Evolutionary conservation across 2,888 invertebrate species (phyloP).

Genomic region (Crematogaster levior): DNA sequence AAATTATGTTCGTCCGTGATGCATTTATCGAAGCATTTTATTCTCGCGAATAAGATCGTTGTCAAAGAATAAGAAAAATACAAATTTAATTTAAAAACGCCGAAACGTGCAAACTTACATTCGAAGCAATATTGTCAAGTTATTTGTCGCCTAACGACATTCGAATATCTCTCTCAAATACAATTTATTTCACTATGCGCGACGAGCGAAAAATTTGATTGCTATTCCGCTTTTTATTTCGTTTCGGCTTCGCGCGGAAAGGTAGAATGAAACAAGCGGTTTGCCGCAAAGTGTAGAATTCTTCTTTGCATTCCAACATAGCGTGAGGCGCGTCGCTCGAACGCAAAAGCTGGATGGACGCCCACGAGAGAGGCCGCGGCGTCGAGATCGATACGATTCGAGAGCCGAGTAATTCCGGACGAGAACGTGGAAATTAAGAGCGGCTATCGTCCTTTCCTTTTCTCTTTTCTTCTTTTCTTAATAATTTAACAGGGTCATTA

Average conservation of each 20-base stretch:
- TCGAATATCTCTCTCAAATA: conserved; percentile 13
- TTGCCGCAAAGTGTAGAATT: conserved; percentile 52
- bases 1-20: background rate
- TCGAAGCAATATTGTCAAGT: background rate
- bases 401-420: conserved; percentile 1
- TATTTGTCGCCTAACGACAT: conserved; percentile 8
- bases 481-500: conserved; percentile 66
- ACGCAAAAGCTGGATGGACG: conserved; percentile 44
- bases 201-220: conserved; percentile 48
- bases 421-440: conserved; percentile 52
- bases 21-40: background rate
- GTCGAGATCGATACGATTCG: conserved; percentile 44
- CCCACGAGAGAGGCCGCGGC: conserved; percentile 3
- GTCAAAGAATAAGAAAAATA: background rate
- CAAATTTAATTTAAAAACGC: background rate
- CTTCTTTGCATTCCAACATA: conserved; percentile 61
- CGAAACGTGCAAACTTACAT: background rate
- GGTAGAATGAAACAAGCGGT: conserved; percentile 43
- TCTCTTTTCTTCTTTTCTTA: background rate
- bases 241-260: conserved; percentile 12
- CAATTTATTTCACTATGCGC: conserved; percentile 23
- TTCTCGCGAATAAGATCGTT: background rate
- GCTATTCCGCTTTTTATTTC: conserved; percentile 38
- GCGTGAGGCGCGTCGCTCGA: conserved; percentile 52
- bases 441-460: background rate